Conservation (phyloP, 2,797 vertebrate genomes). For the Eospalax fontanierii region DNA sequence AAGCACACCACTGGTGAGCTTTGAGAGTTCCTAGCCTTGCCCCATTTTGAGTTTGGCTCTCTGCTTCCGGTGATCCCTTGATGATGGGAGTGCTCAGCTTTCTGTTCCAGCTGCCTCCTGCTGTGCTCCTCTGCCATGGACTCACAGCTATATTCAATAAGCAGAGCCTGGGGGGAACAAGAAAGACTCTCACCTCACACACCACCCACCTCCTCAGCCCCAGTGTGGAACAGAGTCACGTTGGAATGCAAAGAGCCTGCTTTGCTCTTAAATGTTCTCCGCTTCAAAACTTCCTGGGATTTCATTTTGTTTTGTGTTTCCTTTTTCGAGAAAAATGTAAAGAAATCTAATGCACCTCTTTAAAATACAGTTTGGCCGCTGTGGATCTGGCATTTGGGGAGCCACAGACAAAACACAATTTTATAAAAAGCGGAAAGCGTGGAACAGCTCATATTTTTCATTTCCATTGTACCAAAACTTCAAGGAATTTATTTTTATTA, state of each 20-base stretch:
- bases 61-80: too few species aligned
- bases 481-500: constrained; percentile 65
- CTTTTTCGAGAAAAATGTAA: not conserved
- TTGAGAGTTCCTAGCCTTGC: too few species aligned
- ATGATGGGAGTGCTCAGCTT: too few species aligned
- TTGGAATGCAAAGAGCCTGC: not conserved
- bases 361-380: constrained; percentile 46
- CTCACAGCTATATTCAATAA: not conserved
- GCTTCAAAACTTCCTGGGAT: not conserved
- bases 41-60: too few species aligned
- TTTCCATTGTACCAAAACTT: constrained; percentile 54
- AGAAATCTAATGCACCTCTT: constrained; percentile 7
- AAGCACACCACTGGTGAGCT: too few species aligned
- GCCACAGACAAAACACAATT: not conserved
- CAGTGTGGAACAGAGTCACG: not conserved
- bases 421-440: constrained; percentile 7
- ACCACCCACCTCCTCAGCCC: too few species aligned
- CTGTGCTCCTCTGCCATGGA: not conserved
- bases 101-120: too few species aligned
- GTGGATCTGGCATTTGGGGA: constrained; percentile 50
- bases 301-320: not conserved
- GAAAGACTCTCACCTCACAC: not conserved
- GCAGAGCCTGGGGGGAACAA: not conserved
- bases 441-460: constrained; percentile 6
- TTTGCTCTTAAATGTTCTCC: constrained; percentile 4